These are phyloP conservation scores for Pogonophryne albipinna DNA, from an alignment of 2,797 vertebrate genomes.

Conservation along the genomic window DNA sequence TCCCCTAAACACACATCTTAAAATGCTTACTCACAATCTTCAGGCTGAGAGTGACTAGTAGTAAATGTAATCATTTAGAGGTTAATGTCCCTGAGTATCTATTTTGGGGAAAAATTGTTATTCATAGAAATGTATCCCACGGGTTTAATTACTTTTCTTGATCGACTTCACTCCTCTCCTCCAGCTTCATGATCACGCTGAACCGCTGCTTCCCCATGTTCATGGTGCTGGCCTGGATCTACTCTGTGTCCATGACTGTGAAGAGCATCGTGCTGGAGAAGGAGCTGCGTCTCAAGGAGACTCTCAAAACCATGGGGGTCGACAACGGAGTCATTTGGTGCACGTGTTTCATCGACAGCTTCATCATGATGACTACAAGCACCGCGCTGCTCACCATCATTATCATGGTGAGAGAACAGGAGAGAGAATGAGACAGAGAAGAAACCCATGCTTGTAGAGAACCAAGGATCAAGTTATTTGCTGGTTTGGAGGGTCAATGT, in stretches of 20 bases:
- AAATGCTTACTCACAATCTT: too few species aligned
- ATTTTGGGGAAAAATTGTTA: too few species aligned
- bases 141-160: too few species aligned
- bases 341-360: constrained; percentile 97
- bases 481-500: background rate
- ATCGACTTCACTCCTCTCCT: background rate
- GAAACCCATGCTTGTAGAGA: background rate
- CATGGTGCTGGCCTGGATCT: constrained; percentile 98
- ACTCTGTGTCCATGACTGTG: constrained; percentile 94
- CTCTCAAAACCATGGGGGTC: constrained; percentile 94
- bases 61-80: too few species aligned
- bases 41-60: too few species aligned
- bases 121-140: too few species aligned
- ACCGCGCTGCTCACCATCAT: constrained; percentile 90
- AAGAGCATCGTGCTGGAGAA: constrained; percentile 97
- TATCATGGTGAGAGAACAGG: constrained; percentile 87
- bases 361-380: constrained; percentile 90
- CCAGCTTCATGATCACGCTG: constrained; percentile 95
- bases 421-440: background rate
- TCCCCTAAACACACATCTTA: too few species aligned
- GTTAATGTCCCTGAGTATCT: too few species aligned
- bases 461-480: constrained; percentile 6
- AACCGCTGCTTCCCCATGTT: constrained; percentile 96
- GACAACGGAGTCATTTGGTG: constrained; percentile 92
- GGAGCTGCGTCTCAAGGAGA: constrained; percentile 94